A percentile compares a stretch with the other conserved stretches of the same genome.
phyloP scores from a whole-genome alignment of 2,888 invertebrate species.

The Antheraea assamensis region DNA sequence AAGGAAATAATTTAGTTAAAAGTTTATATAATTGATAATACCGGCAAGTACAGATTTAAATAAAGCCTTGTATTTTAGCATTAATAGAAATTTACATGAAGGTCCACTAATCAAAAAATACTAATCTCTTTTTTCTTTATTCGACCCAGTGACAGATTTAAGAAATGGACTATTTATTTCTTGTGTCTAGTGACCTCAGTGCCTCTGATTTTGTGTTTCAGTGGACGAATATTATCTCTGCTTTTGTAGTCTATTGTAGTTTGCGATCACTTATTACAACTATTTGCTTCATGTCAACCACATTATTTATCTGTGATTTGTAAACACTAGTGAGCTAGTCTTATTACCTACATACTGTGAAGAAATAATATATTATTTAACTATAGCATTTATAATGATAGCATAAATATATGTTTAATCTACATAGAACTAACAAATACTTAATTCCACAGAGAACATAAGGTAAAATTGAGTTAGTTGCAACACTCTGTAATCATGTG shows the following conservation, averaged over 20 bases:
- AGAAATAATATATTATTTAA: no score
- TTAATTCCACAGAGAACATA: neutral
- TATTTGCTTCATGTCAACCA: neutral
- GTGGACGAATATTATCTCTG: conserved; percentile 35
- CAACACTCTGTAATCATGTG: neutral
- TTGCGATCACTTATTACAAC: neutral
- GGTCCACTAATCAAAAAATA: no score
- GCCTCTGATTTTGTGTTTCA: conserved; percentile 27
- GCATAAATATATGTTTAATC: neutral
- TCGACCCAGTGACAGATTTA: neutral
- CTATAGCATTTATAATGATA: neutral
- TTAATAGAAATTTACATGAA: neutral
- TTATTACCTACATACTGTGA: neutral
- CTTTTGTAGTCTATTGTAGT: no score
- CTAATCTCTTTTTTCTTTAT: neutral
- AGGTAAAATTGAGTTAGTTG: conserved; percentile 1
- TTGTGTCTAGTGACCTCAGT: conserved; percentile 53
- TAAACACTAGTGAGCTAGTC: neutral
- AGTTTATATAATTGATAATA: neutral
- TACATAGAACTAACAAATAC: neutral
- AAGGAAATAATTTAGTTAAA: neutral
- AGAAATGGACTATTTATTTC: no score
- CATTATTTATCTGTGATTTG: neutral
- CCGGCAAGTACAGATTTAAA: neutral
- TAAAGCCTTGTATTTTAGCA: neutral